Conservation (phyloP, 2,797 vertebrate genomes). For the Urocyon cinereoargenteus region DNA sequence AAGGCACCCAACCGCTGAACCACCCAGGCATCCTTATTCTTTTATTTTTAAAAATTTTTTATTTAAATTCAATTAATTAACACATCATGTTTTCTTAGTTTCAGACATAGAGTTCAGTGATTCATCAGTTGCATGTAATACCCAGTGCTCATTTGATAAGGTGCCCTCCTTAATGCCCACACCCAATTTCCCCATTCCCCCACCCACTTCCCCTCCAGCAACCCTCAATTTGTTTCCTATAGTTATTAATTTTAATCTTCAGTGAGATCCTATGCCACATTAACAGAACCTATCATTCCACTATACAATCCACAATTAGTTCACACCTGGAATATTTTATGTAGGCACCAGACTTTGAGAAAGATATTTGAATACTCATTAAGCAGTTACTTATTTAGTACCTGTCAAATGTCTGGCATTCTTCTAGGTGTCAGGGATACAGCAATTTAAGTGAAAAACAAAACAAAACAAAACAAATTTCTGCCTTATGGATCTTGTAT, state of each 20-base stretch:
- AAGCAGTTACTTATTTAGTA: constrained; percentile 22
- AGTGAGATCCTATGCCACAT: neutral
- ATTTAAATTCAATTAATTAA: neutral
- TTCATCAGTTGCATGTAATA: neutral
- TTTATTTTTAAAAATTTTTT: neutral
- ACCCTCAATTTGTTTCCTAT: neutral
- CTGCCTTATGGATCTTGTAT: neutral
- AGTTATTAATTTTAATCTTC: constrained; percentile 34
- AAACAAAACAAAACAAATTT: neutral
- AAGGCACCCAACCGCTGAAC: too few relatives aligned
- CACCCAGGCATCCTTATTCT: too few relatives aligned
- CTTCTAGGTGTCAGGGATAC: constrained; percentile 1
- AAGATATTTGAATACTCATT: constrained; percentile 6
- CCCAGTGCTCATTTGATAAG: neutral
- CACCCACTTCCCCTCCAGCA: neutral
- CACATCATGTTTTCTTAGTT: neutral
- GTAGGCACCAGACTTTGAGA: neutral
- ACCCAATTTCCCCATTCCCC: neutral
- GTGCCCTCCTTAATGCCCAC: neutral
- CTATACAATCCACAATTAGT: neutral
- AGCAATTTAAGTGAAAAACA: constrained; percentile 18
- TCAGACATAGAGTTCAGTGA: neutral
- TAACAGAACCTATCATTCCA: neutral
- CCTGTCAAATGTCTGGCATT: constrained; percentile 29
- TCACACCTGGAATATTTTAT: constrained; percentile 37